Base-by-base conservation (phyloP, 2,888 invertebrate genomes). In the Periphyllus acericola region DNA sequence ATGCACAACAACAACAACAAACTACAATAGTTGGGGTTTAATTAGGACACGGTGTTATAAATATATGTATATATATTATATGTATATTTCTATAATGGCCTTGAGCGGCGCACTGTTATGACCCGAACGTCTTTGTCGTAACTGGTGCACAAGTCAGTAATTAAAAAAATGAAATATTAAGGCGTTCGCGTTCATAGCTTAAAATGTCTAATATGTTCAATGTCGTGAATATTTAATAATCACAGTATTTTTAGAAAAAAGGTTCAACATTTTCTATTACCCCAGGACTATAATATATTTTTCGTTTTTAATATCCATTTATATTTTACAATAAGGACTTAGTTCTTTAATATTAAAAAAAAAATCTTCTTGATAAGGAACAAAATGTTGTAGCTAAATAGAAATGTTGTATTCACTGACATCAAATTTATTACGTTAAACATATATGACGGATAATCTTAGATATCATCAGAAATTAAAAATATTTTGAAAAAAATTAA, bases 151-250 rank as follows among this genome's bases (percentile, higher is more conserved):
- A 60, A 60, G 55, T 79, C 60, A 34, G 79, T 79, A 79, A 79
- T 79, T 79, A 79, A 79, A 79, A 79, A 79, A 60, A 79, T 79
- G 55, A 79, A 79, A 60, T 60, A 60, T 79, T 79, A 79, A 55
- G 34, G 40, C 34, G 34, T n/a, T 21, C 32, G 32, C 21, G 1
- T 32, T 6, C 68, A 68, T n/a, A 78, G 52, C 55, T 79, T 60
- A 34, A 55, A 9, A 34, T 21, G 9, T 79, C 6, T 60, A 11
- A 60, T 80, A 21, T 21, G 6, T 25, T 79, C 34, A 78, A 32
- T 32, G 25, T 34, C 36, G n/a, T 25, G 60, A 66, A 80, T 80
- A 25, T 80, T 66, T 66, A 19, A 60, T 79, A 80, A 25, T 21
- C 5, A 80, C 36, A 60, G 17, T 36, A 36, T 60, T 36, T 60